These are phyloP conservation scores for Malacoraja senta DNA, from an alignment of 2,797 vertebrate species.

Conservation along the genomic window DNA sequence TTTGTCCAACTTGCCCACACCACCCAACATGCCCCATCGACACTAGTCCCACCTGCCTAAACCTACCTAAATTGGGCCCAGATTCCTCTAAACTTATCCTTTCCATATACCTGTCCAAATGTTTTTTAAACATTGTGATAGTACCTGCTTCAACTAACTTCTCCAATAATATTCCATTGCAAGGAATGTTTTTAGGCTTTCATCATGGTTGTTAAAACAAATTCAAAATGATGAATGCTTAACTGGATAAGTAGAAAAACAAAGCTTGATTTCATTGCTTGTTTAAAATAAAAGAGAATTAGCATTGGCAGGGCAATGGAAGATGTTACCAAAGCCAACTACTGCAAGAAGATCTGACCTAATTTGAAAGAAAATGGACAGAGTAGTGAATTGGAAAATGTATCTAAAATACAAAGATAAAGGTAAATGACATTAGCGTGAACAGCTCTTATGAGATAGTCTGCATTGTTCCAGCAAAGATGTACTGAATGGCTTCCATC, in stretches of 20 bases:
- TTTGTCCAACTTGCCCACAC: too few relatives aligned
- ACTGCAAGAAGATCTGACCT: neutral
- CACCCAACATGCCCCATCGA: too few relatives aligned
- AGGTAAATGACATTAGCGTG: neutral
- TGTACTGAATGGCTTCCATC: neutral
- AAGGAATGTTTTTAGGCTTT: neutral
- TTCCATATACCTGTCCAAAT: too few relatives aligned
- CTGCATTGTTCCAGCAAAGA: too few relatives aligned
- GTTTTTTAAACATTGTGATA: too few relatives aligned
- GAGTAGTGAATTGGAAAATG: too few relatives aligned
- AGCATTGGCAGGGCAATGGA: neutral
- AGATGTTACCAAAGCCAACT: neutral
- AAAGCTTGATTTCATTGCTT: neutral
- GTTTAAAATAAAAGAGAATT: neutral
- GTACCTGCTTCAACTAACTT: too few relatives aligned
- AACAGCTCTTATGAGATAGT: too few relatives aligned
- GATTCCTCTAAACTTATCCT: too few relatives aligned
- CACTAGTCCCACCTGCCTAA: too few relatives aligned
- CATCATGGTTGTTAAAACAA: neutral
- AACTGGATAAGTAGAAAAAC: neutral
- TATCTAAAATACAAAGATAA: neutral
- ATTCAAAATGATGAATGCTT: neutral
- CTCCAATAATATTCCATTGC: too few relatives aligned
- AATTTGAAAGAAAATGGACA: neutral
- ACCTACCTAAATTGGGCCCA: too few relatives aligned